Percentiles rank a stretch among this genome's conserved stretches.
These are phyloP conservation scores for Seira sanloemensis DNA, from an alignment of 2,888 invertebrate species.

Conservation along the genomic window DNA sequence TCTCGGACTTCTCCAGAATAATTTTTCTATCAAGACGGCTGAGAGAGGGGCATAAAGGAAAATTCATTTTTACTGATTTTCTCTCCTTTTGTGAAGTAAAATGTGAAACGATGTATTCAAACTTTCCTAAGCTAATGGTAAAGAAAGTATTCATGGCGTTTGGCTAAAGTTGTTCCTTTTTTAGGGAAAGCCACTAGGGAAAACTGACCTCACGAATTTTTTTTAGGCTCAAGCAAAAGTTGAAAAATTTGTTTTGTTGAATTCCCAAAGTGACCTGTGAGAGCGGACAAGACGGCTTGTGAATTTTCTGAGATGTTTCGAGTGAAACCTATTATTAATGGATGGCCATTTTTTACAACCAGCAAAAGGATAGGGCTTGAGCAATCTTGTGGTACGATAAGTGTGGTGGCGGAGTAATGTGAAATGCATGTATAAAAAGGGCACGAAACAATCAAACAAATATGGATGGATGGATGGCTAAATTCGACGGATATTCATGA, in stretches of 20 bases:
- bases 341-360: slow-evolving; percentile 28
- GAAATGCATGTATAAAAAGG: slow-evolving; percentile 12
- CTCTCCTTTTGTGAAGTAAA: slow-evolving; percentile 5
- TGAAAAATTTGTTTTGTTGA: slow-evolving; percentile 60
- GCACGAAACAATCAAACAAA: not conserved
- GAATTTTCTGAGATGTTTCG: slow-evolving; percentile 18
- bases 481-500: not conserved
- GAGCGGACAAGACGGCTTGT: slow-evolving; percentile 21
- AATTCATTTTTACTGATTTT: slow-evolving; percentile 47
- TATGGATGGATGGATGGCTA: not conserved
- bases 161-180: slow-evolving; percentile 63
- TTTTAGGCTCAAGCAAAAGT: slow-evolving; percentile 39
- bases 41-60: no score
- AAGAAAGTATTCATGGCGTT: not conserved
- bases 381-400: not conserved
- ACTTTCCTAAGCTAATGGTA: not conserved
- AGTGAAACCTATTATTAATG: slow-evolving; percentile 37
- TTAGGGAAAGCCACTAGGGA: slow-evolving; percentile 57
- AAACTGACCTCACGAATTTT: slow-evolving; percentile 69
- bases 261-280: slow-evolving; percentile 35
- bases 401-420: not conserved
- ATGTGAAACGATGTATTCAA: slow-evolving; percentile 23
- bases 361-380: slow-evolving; percentile 21
- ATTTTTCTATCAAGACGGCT: no score
- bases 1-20: not conserved